Evolutionary conservation across 2,797 vertebrate genomes (phyloP).

Genomic region (Alosa sapidissima): DNA sequence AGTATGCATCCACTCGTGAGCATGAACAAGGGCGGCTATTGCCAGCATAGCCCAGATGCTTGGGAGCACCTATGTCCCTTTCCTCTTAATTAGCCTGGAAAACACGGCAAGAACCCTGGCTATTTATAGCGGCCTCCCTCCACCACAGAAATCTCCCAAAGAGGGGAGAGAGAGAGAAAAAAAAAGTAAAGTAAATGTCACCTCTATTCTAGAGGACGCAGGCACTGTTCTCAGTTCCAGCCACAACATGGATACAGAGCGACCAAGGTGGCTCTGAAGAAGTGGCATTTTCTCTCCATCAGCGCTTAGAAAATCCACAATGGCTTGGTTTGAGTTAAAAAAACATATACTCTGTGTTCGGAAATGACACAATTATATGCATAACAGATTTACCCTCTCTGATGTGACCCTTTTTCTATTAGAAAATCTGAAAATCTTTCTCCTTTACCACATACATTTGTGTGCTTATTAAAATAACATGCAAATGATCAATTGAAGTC

Average conservation of each 20-base stretch:
- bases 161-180: constrained; percentile 26
- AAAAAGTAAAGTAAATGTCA: constrained; percentile 33
- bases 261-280: constrained; percentile 29
- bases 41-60: constrained; percentile 55
- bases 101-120: constrained; percentile 35
- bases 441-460: background rate
- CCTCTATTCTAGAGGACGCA: constrained; percentile 48
- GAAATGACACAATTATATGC: background rate
- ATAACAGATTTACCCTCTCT: background rate
- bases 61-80: constrained; percentile 49
- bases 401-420: background rate
- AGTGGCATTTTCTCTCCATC: background rate
- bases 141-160: constrained; percentile 44
- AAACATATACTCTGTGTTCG: background rate
- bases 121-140: constrained; percentile 53
- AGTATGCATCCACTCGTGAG: constrained; percentile 41
- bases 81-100: constrained; percentile 56
- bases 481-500: background rate
- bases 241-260: background rate
- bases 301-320: background rate
- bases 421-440: background rate
- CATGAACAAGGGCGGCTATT: constrained; percentile 51
- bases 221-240: constrained; percentile 23
- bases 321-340: background rate
- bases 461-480: background rate